phyloP scores from a whole-genome alignment of 1,140 invertebrate genomes.

The Radopholus similis region DNA sequence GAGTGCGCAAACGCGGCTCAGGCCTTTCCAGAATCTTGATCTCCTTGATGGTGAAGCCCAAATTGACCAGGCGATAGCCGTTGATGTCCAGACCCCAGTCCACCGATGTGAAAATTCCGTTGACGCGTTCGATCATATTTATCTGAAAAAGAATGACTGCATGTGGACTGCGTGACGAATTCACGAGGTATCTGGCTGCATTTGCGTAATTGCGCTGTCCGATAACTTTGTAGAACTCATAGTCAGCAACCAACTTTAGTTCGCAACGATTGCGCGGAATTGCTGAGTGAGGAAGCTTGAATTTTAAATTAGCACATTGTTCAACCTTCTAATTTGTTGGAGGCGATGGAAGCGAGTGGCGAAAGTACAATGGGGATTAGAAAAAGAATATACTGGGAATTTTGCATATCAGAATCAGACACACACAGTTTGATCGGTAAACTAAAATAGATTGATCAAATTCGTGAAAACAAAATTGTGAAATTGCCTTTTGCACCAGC shows the following conservation, averaged over 20 bases:
- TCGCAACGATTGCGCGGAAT: slow-evolving; percentile 39
- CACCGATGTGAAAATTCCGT: slow-evolving; percentile 36
- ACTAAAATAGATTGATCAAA: no score
- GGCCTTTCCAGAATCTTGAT: slow-evolving; percentile 44
- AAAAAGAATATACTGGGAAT: no score
- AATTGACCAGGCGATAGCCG: slow-evolving; percentile 32
- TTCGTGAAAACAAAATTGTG: no score
- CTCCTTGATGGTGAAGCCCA: slow-evolving; percentile 45
- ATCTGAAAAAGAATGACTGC: slow-evolving; percentile 25
- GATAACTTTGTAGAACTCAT: slow-evolving; percentile 37
- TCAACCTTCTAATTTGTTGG: no score
- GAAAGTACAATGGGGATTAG: no score
- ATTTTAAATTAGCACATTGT: neutral
- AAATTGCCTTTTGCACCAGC: no score
- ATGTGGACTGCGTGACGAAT: neutral
- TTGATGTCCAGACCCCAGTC: slow-evolving; percentile 41
- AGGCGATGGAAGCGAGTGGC: no score
- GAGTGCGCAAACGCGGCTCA: neutral
- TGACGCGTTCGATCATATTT: slow-evolving; percentile 46
- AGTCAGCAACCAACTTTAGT: slow-evolving; percentile 43
- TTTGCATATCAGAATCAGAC: no score
- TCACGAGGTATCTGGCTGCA: slow-evolving; percentile 42
- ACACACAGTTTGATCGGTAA: no score
- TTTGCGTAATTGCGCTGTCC: slow-evolving; percentile 47
- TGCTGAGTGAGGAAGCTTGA: neutral